phyloP scores from a whole-genome alignment of 2,888 invertebrate genomes.

The Agriopis leucophaearia region DNA sequence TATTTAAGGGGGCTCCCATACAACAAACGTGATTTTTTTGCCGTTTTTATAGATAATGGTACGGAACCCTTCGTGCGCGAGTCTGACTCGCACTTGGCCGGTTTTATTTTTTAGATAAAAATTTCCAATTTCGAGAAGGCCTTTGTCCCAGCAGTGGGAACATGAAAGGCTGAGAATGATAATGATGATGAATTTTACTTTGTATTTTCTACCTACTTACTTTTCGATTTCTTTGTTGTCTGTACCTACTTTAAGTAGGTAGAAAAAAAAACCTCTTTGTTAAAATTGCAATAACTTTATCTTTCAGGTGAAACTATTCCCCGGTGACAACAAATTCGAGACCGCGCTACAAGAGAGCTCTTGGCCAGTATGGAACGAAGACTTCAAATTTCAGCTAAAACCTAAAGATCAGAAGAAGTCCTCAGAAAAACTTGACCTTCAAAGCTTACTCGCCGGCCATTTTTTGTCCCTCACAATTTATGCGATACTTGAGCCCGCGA shows the following conservation, averaged over 20 bases:
- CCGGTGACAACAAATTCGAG: slow-evolving; percentile 91
- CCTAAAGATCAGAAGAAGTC: slow-evolving; percentile 83
- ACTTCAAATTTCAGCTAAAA: slow-evolving; percentile 89
- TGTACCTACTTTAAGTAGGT: neutral
- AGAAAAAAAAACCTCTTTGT: neutral
- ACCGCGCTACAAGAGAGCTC: slow-evolving; percentile 91
- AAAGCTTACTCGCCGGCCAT: slow-evolving; percentile 88
- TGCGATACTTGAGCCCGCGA: slow-evolving; percentile 88
- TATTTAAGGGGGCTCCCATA: too few species aligned
- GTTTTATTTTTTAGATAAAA: too few species aligned
- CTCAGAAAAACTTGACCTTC: slow-evolving; percentile 80
- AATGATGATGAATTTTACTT: too few species aligned
- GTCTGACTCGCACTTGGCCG: too few species aligned
- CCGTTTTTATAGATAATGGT: too few species aligned
- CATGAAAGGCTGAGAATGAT: too few species aligned
- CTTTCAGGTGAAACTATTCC: slow-evolving; percentile 91
- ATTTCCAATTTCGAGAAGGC: too few species aligned
- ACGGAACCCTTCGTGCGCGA: too few species aligned
- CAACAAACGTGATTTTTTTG: too few species aligned
- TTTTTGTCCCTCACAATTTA: slow-evolving; percentile 90
- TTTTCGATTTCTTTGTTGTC: neutral
- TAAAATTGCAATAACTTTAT: neutral
- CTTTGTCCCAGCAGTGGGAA: too few species aligned
- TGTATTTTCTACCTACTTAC: too few species aligned
- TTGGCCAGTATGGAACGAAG: slow-evolving; percentile 93